phyloP scores from a whole-genome alignment of 2,797 vertebrate species.

The Trachurus trachurus region DNA sequence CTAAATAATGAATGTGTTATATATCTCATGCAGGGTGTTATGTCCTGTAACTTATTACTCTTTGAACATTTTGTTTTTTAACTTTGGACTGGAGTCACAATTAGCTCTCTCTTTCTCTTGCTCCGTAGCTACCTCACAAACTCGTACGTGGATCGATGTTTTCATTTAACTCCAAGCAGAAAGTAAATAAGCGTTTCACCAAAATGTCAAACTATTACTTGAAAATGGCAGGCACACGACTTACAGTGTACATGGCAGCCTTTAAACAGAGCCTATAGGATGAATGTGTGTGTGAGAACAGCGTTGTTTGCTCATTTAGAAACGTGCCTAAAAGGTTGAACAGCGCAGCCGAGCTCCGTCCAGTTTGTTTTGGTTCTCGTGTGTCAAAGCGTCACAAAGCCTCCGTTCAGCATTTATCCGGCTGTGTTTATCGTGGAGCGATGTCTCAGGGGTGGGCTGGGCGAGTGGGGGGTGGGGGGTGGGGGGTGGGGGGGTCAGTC shows the following conservation, averaged over 20 bases:
- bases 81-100: background rate
- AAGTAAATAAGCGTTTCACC: background rate
- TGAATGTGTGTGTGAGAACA: background rate
- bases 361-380: slow-evolving; percentile 3
- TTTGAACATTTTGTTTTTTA: background rate
- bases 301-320: background rate
- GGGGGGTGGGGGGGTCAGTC: slow-evolving; percentile 16
- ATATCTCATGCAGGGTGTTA: background rate
- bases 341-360: background rate
- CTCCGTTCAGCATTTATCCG: slow-evolving; percentile 26
- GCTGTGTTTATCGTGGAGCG: slow-evolving; percentile 24
- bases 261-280: background rate
- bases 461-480: no score
- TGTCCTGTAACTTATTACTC: background rate
- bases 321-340: background rate
- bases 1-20: no score
- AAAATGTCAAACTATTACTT: background rate
- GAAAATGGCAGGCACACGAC: background rate
- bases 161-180: background rate
- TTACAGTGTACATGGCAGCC: no score
- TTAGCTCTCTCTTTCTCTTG: background rate
- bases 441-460: slow-evolving; percentile 18
- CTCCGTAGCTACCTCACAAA: background rate
- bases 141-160: background rate
- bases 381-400: slow-evolving; percentile 22